Evolutionary conservation across 2,888 invertebrate genomes (phyloP).

Genomic region (Platypus cylindrus): DNA sequence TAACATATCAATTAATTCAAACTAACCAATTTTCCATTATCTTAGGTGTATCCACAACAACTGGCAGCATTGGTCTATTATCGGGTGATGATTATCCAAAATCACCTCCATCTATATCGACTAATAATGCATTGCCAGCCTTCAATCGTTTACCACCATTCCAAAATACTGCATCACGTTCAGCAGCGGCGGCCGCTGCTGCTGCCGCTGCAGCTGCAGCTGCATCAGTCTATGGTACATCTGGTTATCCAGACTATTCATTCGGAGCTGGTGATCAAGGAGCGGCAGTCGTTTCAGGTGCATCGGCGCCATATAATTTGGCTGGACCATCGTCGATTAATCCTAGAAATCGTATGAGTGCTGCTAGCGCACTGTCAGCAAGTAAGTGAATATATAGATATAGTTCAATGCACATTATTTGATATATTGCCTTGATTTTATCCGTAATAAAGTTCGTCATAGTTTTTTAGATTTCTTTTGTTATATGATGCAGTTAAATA

Average conservation of each 20-base stretch:
- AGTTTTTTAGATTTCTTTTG: too few relatives aligned
- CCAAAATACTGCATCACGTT: slow-evolving; percentile 11
- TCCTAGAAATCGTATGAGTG: slow-evolving; percentile 12
- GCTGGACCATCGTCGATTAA: slow-evolving; percentile 8
- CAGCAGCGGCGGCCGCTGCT: slow-evolving; percentile 3
- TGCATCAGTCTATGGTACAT: slow-evolving; percentile 3
- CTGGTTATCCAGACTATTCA: slow-evolving; percentile 8
- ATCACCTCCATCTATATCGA: slow-evolving; percentile 25
- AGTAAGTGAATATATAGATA: slow-evolving; percentile 11
- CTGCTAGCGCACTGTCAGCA: slow-evolving; percentile 13
- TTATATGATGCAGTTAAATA: too few relatives aligned
- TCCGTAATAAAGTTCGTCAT: too few relatives aligned
- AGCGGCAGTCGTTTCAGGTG: too few relatives aligned
- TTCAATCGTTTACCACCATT: slow-evolving; percentile 28
- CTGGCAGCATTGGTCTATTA: slow-evolving; percentile 1
- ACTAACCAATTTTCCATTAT: neutral
- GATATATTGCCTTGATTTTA: too few relatives aligned
- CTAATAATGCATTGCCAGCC: slow-evolving; percentile 26
- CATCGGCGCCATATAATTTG: slow-evolving; percentile 9
- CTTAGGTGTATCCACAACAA: slow-evolving; percentile 10
- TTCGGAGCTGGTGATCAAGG: slow-evolving; percentile 8
- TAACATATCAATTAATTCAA: too few relatives aligned
- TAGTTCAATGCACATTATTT: too few relatives aligned
- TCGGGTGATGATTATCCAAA: slow-evolving; percentile 21
- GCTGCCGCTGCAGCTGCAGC: slow-evolving; percentile 6